Conservation (phyloP, 2,888 invertebrate species). For the Marronus borbonicus region DNA sequence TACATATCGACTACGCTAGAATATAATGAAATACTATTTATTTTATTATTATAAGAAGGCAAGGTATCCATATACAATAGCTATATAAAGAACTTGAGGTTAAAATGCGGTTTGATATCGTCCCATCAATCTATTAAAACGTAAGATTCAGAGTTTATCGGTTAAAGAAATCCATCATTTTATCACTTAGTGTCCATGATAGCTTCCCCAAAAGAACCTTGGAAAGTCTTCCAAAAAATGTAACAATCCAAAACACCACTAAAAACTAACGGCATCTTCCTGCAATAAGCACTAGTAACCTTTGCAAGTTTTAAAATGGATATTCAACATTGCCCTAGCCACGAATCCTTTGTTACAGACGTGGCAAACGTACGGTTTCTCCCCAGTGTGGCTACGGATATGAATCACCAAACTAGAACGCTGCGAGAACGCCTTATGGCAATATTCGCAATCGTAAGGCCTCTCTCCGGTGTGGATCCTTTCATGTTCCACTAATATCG, state of each 20-base stretch:
- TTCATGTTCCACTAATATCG: slow-evolving; percentile 67
- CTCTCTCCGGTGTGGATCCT: slow-evolving; percentile 68
- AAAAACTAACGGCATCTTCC: too few relatives aligned
- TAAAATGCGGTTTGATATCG: too few relatives aligned
- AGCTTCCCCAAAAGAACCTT: background rate
- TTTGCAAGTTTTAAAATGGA: slow-evolving; percentile 74
- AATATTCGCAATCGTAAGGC: slow-evolving; percentile 73
- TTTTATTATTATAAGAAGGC: too few relatives aligned
- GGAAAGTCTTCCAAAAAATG: too few relatives aligned
- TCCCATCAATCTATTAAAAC: too few relatives aligned
- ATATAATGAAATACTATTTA: too few relatives aligned
- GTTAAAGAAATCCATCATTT: background rate
- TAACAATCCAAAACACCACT: too few relatives aligned
- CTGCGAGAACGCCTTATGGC: slow-evolving; percentile 77
- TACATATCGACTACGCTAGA: too few relatives aligned
- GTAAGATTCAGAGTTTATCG: too few relatives aligned
- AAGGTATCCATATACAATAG: too few relatives aligned
- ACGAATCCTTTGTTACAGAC: slow-evolving; percentile 77
- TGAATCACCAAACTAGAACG: slow-evolving; percentile 78
- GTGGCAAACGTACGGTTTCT: slow-evolving; percentile 75
- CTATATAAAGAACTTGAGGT: too few relatives aligned
- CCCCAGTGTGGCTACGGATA: slow-evolving; percentile 77
- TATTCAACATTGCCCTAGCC: slow-evolving; percentile 76
- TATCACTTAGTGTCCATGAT: slow-evolving; percentile 1
- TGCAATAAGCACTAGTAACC: slow-evolving; percentile 55